phyloP scores from a whole-genome alignment of 2,113 vertebrate genomes.

The Oreocharis arfaki region DNA sequence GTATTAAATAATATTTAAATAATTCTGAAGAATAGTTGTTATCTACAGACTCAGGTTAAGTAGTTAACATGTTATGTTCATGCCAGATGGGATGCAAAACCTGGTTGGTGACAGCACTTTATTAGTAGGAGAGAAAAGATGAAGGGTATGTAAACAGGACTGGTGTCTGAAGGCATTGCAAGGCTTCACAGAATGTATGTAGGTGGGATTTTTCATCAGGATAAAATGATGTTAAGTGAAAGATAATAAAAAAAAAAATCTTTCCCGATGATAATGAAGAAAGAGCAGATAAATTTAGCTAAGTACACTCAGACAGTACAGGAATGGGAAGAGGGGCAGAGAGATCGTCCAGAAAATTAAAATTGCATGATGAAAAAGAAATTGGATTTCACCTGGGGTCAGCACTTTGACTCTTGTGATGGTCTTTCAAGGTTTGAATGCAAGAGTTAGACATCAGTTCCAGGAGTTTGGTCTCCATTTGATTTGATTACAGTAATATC shows the following conservation, averaged over 20 bases:
- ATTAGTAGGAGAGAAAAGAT: not conserved
- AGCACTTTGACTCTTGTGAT: not conserved
- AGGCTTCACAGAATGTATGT: slow-evolving; percentile 51
- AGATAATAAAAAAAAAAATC: not conserved
- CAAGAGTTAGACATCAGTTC: not conserved
- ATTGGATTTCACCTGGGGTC: not conserved
- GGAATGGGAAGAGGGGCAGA: not conserved
- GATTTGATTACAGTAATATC: not conserved
- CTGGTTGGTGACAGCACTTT: not conserved
- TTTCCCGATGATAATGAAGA: not conserved
- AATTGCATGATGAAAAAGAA: not conserved
- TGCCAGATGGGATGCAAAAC: slow-evolving; percentile 37
- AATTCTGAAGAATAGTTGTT: not conserved
- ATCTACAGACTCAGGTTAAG: not conserved
- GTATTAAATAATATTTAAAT: not conserved
- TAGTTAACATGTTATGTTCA: not conserved
- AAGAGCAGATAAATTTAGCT: slow-evolving; percentile 4
- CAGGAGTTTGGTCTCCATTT: not conserved
- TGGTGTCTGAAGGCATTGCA: not conserved
- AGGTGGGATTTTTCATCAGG: slow-evolving; percentile 24
- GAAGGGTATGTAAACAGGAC: not conserved
- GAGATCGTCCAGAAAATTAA: not conserved
- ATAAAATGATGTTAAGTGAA: not conserved
- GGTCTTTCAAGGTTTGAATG: not conserved
- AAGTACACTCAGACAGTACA: not conserved